Evolutionary conservation across 2,888 invertebrate species (phyloP).

Genomic region (Cryptocheilus praepositus): DNA sequence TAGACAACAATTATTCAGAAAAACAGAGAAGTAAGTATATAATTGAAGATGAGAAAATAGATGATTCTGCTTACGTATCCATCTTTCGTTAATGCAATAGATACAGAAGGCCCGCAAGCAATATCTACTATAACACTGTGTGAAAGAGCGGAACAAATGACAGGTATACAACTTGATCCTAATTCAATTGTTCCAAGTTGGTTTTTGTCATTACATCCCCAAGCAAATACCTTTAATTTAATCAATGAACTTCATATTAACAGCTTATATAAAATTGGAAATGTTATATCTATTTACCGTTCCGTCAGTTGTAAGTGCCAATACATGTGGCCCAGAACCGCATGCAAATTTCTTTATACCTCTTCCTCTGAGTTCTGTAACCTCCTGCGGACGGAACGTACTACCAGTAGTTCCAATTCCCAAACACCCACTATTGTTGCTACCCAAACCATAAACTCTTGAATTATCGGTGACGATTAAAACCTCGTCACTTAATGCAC

Average conservation of each 20-base stretch:
- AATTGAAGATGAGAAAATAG: background rate
- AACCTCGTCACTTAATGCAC: constrained; percentile 78
- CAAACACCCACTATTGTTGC: constrained; percentile 78
- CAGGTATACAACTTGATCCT: constrained; percentile 76
- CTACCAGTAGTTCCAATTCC: constrained; percentile 77
- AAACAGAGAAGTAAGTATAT: no score
- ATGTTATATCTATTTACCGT: constrained; percentile 61
- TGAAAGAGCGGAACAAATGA: constrained; percentile 74
- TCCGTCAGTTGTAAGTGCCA: constrained; percentile 77
- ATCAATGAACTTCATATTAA: background rate
- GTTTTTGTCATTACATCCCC: constrained; percentile 80
- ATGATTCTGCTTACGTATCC: constrained; percentile 75
- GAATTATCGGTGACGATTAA: constrained; percentile 78
- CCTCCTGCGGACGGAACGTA: constrained; percentile 76
- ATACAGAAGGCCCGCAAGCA: constrained; percentile 79
- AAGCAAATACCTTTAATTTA: constrained; percentile 75
- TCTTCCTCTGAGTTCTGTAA: constrained; percentile 76
- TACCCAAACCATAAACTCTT: constrained; percentile 78
- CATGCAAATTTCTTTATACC: constrained; percentile 77
- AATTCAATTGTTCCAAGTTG: constrained; percentile 77
- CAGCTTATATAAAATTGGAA: background rate
- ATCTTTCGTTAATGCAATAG: constrained; percentile 77
- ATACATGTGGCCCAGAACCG: constrained; percentile 79
- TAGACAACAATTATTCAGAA: no score
- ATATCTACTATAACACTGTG: constrained; percentile 76